Evolutionary conservation across 2,797 vertebrate species (phyloP), one percentile per base, ranked within the genome.

Genomic region (Toxotes lorentzi): DNA sequence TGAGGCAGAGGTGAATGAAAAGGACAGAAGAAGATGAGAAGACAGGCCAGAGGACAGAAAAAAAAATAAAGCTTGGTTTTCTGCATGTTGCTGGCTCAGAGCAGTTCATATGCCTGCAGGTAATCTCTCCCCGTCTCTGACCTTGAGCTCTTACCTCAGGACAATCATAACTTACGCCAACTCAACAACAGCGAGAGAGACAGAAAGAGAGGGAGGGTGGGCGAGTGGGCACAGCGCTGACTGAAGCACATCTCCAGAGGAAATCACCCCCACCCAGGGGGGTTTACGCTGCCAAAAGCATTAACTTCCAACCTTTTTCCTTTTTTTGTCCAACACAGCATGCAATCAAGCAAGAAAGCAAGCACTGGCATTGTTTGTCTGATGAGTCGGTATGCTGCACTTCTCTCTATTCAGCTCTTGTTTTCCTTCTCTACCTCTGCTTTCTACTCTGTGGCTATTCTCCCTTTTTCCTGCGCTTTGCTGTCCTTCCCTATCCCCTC

Each of bases 181-280:
- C 75, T 85, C 87, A 76, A 83, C 85, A 83, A 30, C 41, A 81
- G 80, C 14, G 34, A 82, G 82, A 57, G 78, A 79, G 78, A 80
- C 34, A 64, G 79, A 83, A 32, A 62, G 47, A 47, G 70, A 70
- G 72, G 59, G 51, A 38, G 75, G 57, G 70, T 58, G 71, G 70
- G 66, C n/a, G 66, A 74, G 83, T 72, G 64, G 82, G 81, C 83
- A 87, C 79, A 77, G 81, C 41, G 92, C 93, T 94, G 94, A 94
- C 88, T 84, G 41, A 93, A 91, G 93, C 93, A 93, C 78, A 93
- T 91, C 92, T 92, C 91, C 11, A 21, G 86, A 86, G 91, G 83
- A 90, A 89, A 89, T 85, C 77, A 71, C 73, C 89, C 81, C 86
- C 70, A 64, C 81, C 76, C 75, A 53, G 17, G 34, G 71, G 75